phyloP scores from a whole-genome alignment of 2,888 invertebrate genomes.

The Trichopria drosophilae region DNA sequence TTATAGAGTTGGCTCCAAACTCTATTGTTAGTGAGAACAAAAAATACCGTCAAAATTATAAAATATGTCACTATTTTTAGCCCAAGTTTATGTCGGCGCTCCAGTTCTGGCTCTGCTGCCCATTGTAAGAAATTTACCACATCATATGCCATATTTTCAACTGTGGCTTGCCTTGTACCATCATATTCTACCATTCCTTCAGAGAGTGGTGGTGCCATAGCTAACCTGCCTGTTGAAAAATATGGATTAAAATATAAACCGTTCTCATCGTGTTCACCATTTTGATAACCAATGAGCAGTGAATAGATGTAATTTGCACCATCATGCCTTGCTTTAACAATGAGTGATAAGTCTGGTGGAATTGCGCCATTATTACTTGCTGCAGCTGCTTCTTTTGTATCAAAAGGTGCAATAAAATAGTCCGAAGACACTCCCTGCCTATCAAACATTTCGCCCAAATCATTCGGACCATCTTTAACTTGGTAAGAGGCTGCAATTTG shows the following conservation, averaged over 20 bases:
- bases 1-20: conserved; percentile 21
- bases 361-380: conserved; percentile 21
- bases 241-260: conserved; percentile 13
- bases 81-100: conserved; percentile 3
- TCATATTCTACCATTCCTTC: conserved; percentile 20
- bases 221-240: conserved; percentile 19
- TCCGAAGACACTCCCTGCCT: conserved; percentile 17
- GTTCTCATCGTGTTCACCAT: conserved; percentile 20
- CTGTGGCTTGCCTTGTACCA: conserved; percentile 16
- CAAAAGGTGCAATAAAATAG: conserved; percentile 20
- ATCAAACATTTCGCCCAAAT: conserved; percentile 21
- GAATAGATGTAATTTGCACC: conserved; percentile 26
- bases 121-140: conserved; percentile 21
- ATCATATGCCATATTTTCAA: conserved; percentile 20
- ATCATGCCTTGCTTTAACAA: conserved; percentile 23
- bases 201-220: conserved; percentile 22
- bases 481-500: conserved; percentile 16
- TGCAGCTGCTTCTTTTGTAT: conserved; percentile 18
- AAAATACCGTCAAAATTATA: conserved; percentile 22
- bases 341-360: conserved; percentile 23
- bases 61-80: conserved; percentile 6
- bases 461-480: conserved; percentile 26
- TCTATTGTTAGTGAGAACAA: conserved; percentile 21
- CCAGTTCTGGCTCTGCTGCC: conserved; percentile 22
- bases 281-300: conserved; percentile 20